Percentiles rank a stretch among this genome's conserved stretches.
phyloP scores from a whole-genome alignment of 2,113 vertebrate species.

The Aplodontia rufa region DNA sequence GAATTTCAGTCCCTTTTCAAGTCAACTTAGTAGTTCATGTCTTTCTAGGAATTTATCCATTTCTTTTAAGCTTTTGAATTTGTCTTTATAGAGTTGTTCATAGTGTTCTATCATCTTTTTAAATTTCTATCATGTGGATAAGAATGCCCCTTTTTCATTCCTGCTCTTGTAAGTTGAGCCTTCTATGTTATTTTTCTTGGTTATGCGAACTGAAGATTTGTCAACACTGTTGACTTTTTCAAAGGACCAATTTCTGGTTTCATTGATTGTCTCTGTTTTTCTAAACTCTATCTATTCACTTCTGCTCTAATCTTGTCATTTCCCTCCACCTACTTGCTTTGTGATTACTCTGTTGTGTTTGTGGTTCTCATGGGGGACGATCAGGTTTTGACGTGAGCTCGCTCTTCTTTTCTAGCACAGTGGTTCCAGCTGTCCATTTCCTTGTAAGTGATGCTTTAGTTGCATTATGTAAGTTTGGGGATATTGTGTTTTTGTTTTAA shows the following conservation, averaged over 20 bases:
- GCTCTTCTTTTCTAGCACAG: neutral
- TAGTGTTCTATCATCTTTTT: neutral
- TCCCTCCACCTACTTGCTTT: neutral
- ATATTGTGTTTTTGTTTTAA: neutral
- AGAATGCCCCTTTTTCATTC: neutral
- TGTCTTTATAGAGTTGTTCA: neutral
- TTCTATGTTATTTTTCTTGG: neutral
- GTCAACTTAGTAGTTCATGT: neutral
- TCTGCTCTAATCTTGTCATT: neutral
- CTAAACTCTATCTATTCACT: neutral
- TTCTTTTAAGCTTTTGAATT: neutral
- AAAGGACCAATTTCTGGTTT: neutral
- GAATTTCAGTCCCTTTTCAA: neutral
- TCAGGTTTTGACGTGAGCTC: neutral
- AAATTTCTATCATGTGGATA: neutral
- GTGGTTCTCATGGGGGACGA: neutral
- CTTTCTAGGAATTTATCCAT: neutral
- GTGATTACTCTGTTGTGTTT: neutral
- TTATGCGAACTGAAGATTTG: neutral
- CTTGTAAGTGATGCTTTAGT: neutral
- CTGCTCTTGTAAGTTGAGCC: neutral
- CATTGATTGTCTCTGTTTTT: neutral
- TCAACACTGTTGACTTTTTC: neutral
- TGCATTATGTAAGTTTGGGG: neutral
- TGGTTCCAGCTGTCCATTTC: neutral